Conservation (phyloP, 2,797 vertebrate species). For the Adrianichthys oophorus region DNA sequence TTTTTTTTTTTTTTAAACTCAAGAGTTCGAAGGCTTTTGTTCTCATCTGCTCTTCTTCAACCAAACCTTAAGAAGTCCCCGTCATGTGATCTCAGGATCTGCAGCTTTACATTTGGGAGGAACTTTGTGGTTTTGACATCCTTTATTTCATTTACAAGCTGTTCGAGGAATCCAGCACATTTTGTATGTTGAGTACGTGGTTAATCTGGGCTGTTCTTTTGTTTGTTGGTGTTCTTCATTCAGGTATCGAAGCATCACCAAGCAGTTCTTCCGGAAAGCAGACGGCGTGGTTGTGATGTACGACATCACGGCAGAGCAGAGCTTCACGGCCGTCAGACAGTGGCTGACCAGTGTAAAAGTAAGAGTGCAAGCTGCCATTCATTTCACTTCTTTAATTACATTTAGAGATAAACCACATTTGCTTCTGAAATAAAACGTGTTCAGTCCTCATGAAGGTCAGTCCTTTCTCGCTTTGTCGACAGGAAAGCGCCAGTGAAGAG, state of each 20-base stretch:
- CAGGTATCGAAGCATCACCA: slow-evolving; percentile 94
- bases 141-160: too few species aligned
- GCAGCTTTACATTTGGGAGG: too few species aligned
- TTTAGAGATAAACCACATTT: background rate
- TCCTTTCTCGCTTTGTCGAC: slow-evolving; percentile 21
- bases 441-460: background rate
- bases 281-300: slow-evolving; percentile 93
- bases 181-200: too few species aligned
- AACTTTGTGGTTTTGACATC: too few species aligned
- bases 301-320: slow-evolving; percentile 84
- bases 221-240: background rate
- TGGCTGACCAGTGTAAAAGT: slow-evolving; percentile 92
- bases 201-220: background rate
- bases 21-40: too few species aligned
- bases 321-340: slow-evolving; percentile 86
- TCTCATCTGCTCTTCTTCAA: too few species aligned
- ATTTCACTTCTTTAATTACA: background rate
- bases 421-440: background rate
- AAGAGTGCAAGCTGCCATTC: slow-evolving; percentile 13
- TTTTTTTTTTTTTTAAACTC: too few species aligned
- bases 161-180: too few species aligned
- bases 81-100: too few species aligned
- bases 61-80: too few species aligned
- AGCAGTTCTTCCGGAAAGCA: slow-evolving; percentile 94
- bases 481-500: slow-evolving; percentile 87